Percentiles rank a stretch among this genome's conserved stretches.
Conservation (phyloP, 2,888 invertebrate genomes). For the Cephalotes varians region DNA sequence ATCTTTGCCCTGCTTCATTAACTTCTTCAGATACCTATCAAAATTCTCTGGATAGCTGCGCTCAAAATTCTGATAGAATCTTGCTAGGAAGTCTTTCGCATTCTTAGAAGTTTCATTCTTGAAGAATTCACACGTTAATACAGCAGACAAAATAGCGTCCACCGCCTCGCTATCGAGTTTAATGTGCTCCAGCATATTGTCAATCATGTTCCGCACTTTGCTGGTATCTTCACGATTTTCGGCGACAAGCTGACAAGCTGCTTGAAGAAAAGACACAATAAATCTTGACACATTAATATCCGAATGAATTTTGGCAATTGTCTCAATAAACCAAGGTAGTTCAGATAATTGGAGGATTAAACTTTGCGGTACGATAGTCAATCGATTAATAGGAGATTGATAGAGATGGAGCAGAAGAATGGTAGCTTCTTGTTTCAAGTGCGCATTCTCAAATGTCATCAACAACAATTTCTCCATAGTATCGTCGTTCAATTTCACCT, state of each 20-base stretch:
- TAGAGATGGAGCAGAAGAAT: conserved; percentile 90
- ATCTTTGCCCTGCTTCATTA: conserved; percentile 83
- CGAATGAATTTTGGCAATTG: conserved; percentile 87
- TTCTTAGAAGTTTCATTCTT: conserved; percentile 30
- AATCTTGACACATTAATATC: conserved; percentile 88
- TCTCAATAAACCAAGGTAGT: conserved; percentile 86
- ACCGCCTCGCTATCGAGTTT: conserved; percentile 87
- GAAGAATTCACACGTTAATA: conserved; percentile 70
- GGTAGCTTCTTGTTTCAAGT: conserved; percentile 89
- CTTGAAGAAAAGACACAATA: conserved; percentile 87
- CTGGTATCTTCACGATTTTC: conserved; percentile 83
- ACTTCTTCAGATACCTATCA: conserved; percentile 89
- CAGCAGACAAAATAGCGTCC: conserved; percentile 77
- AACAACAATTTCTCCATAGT: conserved; percentile 88
- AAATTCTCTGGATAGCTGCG: conserved; percentile 91
- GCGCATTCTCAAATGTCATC: conserved; percentile 87
- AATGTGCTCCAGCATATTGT: conserved; percentile 88
- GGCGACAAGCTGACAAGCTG: conserved; percentile 87
- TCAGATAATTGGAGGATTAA: conserved; percentile 87
- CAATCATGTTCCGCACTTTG: conserved; percentile 87
- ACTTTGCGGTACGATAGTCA: conserved; percentile 86
- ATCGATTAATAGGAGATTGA: conserved; percentile 88
- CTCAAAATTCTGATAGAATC: conserved; percentile 87
- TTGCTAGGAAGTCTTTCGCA: conserved; percentile 73
- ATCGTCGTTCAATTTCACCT: conserved; percentile 86